Evolutionary conservation across 2,888 invertebrate genomes (phyloP).

Genomic region (Drosophila subsilvestris): DNA sequence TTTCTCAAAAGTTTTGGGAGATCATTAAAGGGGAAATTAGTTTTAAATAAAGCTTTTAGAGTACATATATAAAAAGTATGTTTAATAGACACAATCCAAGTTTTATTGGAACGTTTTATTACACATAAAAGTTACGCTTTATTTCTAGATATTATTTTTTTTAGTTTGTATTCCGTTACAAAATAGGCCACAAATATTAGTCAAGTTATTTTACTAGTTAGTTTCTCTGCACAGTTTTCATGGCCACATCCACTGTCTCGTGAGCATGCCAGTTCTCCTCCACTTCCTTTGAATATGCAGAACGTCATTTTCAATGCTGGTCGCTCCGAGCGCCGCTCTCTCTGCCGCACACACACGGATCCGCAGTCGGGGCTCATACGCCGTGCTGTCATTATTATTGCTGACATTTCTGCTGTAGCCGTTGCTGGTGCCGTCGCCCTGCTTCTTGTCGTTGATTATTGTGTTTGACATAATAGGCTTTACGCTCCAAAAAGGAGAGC

Average conservation of each 20-base stretch:
- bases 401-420: slow-evolving; percentile 34
- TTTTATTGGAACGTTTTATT: no score
- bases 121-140: not conserved
- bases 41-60: not conserved
- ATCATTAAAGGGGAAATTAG: not conserved
- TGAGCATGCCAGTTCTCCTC: slow-evolving; percentile 9
- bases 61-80: no score
- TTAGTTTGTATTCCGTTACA: no score
- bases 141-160: not conserved
- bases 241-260: not conserved
- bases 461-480: slow-evolving; percentile 80
- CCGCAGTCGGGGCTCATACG: slow-evolving; percentile 62
- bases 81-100: no score
- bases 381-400: slow-evolving; percentile 52
- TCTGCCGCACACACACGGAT: slow-evolving; percentile 23
- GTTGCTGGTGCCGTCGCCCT: slow-evolving; percentile 46
- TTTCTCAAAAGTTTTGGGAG: not conserved
- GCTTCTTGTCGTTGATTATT: slow-evolving; percentile 73
- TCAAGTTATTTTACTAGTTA: not conserved
- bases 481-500: slow-evolving; percentile 69
- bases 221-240: not conserved
- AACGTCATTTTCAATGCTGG: slow-evolving; percentile 61
- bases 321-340: slow-evolving; percentile 22
- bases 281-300: slow-evolving; percentile 68
- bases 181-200: not conserved